phyloP scores from a whole-genome alignment of 2,797 vertebrate genomes.

The Spheniscus humboldti region DNA sequence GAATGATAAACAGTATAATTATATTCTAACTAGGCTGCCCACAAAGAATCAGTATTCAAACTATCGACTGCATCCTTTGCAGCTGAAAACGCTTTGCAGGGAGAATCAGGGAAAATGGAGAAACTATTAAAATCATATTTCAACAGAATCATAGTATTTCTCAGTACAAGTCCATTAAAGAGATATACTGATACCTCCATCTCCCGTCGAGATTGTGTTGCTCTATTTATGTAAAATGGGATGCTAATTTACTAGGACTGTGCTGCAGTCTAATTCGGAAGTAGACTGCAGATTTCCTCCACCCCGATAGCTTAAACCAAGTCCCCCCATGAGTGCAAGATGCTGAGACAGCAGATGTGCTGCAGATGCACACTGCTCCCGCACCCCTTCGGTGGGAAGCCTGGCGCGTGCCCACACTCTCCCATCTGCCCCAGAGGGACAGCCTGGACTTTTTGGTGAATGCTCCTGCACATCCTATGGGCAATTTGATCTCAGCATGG shows the following conservation, averaged over 20 bases:
- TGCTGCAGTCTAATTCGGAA: background rate
- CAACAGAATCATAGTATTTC: conserved; percentile 2
- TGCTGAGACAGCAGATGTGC: background rate
- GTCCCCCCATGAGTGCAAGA: fast-evolving
- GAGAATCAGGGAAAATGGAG: background rate
- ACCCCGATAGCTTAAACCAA: background rate
- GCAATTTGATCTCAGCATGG: background rate
- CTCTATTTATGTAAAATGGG: background rate
- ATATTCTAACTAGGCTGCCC: background rate
- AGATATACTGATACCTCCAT: background rate
- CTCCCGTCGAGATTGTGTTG: background rate
- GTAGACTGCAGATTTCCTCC: fast-evolving
- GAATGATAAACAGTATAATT: conserved; percentile 4
- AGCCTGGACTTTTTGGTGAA: fast-evolving
- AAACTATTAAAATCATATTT: conserved; percentile 3
- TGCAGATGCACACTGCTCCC: background rate
- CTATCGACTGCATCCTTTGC: background rate
- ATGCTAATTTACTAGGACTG: background rate
- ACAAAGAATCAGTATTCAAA: conserved; percentile 1
- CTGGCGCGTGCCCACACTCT: fast-evolving
- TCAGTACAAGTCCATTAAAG: background rate
- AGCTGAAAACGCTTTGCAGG: background rate
- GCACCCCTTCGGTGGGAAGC: background rate
- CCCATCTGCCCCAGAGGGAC: background rate
- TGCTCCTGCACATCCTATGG: background rate